Conservation (phyloP, 2,113 vertebrate genomes). For the Acrocephalus kingi region DNA sequence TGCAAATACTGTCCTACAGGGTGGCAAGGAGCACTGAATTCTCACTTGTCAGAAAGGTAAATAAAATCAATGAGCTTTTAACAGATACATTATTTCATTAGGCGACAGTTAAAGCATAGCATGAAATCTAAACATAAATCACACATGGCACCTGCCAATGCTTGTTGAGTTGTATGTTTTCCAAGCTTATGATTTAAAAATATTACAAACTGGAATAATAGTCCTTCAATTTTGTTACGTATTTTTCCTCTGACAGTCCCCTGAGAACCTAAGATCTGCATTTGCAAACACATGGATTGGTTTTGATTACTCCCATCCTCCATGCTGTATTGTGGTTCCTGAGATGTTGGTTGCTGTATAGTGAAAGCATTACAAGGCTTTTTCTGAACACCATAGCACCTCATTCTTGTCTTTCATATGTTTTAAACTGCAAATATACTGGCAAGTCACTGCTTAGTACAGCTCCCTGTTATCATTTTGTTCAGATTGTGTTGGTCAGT, state of each 20-base stretch:
- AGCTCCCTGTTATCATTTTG: background rate
- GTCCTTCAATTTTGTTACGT: background rate
- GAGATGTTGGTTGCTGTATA: background rate
- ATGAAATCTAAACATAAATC: slow-evolving; percentile 50
- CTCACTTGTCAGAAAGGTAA: slow-evolving; percentile 17
- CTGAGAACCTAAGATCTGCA: background rate
- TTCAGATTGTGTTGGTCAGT: background rate
- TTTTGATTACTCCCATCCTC: background rate
- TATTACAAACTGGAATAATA: background rate
- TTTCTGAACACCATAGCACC: background rate
- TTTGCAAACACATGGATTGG: background rate
- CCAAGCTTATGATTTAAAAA: background rate
- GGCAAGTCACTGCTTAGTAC: background rate
- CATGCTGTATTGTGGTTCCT: background rate
- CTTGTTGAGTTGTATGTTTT: background rate
- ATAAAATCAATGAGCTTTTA: slow-evolving; percentile 38
- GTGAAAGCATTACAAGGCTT: background rate
- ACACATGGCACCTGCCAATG: slow-evolving; percentile 1
- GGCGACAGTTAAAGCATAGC: slow-evolving; percentile 19
- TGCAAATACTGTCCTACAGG: background rate
- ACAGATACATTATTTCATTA: slow-evolving; percentile 41
- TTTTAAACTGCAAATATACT: background rate
- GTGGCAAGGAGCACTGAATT: background rate
- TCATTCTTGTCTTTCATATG: background rate
- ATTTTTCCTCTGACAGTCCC: background rate